Evolutionary conservation across 2,113 vertebrate species (phyloP).

Genomic region (Corydoras maculifer): DNA sequence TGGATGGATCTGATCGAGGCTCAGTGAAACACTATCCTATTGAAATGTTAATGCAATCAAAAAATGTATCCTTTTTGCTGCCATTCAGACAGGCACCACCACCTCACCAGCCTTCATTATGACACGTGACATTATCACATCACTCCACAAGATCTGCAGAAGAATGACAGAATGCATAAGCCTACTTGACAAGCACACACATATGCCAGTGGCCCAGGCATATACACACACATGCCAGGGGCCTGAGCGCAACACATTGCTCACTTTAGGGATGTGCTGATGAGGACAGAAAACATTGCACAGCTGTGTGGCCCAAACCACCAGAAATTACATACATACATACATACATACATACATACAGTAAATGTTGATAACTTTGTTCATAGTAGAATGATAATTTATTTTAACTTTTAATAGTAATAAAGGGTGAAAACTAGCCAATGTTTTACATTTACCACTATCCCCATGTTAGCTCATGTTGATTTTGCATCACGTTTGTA

Average conservation of each 20-base stretch:
- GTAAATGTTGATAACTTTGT: no score
- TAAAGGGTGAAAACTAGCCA: no score
- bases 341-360: no score
- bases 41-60: conserved; percentile 46
- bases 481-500: no score
- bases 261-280: conserved; percentile 27
- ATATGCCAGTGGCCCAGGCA: conserved; percentile 25
- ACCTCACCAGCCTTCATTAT: conserved; percentile 11
- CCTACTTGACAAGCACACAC: conserved; percentile 28
- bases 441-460: no score
- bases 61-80: conserved; percentile 21
- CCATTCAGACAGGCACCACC: conserved; percentile 8
- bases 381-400: no score
- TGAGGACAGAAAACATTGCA: conserved; percentile 5
- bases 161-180: conserved; percentile 37
- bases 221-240: conserved; percentile 27
- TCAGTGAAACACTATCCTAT: conserved; percentile 20
- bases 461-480: no score
- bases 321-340: no score
- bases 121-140: conserved; percentile 26
- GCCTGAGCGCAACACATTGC: conserved; percentile 25
- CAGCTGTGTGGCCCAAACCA: neutral
- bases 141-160: conserved; percentile 10
- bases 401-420: no score
- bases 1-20: conserved; percentile 29